These are phyloP conservation scores for Tiphia femorata DNA, from an alignment of 2,888 invertebrate species.

Conservation along the genomic window DNA sequence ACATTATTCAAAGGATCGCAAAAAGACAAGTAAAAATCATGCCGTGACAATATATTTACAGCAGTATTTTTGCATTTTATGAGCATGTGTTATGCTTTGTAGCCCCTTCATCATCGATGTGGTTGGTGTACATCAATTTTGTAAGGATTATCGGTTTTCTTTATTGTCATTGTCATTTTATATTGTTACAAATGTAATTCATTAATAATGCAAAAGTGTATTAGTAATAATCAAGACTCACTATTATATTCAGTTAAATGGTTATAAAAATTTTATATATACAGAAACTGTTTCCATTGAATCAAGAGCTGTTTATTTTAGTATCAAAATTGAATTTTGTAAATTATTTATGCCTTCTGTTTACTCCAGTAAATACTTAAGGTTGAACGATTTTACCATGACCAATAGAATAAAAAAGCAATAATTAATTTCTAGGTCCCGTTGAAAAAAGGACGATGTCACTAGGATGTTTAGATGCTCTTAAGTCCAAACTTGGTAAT, in stretches of 20 bases:
- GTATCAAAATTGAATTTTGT: too few relatives aligned
- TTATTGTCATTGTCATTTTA: background rate
- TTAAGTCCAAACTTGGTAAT: slow-evolving; percentile 68
- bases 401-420: too few relatives aligned
- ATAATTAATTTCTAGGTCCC: slow-evolving; percentile 49
- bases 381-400: too few relatives aligned
- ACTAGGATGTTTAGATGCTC: slow-evolving; percentile 70
- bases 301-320: too few relatives aligned
- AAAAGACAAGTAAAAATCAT: slow-evolving; percentile 51
- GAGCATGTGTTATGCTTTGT: slow-evolving; percentile 28
- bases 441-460: slow-evolving; percentile 60
- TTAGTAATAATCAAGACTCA: too few relatives aligned
- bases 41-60: slow-evolving; percentile 1
- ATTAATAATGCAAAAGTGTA: too few relatives aligned
- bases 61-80: slow-evolving; percentile 2
- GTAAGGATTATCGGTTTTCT: slow-evolving; percentile 57
- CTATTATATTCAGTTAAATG: too few relatives aligned
- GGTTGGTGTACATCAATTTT: slow-evolving; percentile 67
- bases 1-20: slow-evolving; percentile 64
- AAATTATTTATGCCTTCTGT: too few relatives aligned
- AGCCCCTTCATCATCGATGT: slow-evolving; percentile 69
- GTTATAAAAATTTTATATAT: too few relatives aligned
- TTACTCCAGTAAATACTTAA: too few relatives aligned
- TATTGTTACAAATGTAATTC: too few relatives aligned
- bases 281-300: too few relatives aligned